Conservation (phyloP, 2,797 vertebrate genomes). For the Coendou prehensilis region DNA sequence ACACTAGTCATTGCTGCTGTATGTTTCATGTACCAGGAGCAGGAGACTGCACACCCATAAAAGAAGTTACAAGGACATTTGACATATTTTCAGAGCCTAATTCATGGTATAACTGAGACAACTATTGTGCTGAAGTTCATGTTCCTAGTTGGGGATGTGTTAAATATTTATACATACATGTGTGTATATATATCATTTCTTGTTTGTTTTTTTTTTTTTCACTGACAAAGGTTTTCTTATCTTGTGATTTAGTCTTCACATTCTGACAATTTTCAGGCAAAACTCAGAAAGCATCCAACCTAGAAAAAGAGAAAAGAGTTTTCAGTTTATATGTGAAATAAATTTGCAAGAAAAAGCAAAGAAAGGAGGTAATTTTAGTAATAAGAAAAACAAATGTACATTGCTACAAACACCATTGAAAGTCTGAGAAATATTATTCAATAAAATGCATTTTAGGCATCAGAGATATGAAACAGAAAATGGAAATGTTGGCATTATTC, state of each 20-base stretch:
- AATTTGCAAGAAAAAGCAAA: neutral
- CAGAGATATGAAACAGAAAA: neutral
- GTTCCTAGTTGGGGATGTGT: neutral
- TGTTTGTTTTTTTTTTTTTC: constrained; percentile 12
- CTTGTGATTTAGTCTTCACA: neutral
- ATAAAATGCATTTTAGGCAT: neutral
- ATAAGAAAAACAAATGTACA: constrained; percentile 31
- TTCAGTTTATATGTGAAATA: constrained; percentile 39
- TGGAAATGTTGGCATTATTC: neutral
- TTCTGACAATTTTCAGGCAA: constrained; percentile 15
- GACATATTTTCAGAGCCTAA: constrained; percentile 50
- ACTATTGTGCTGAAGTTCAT: neutral
- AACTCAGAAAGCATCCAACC: constrained; percentile 4
- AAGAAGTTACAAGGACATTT: constrained; percentile 33
- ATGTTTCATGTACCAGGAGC: neutral
- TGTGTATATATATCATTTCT: neutral
- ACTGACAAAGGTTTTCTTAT: constrained; percentile 33
- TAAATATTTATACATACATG: no score
- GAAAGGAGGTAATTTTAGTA: neutral
- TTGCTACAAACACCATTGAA: neutral
- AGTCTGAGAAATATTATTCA: constrained; percentile 30
- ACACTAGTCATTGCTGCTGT: neutral
- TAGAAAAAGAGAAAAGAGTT: neutral
- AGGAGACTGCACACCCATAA: neutral
- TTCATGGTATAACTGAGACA: neutral